These are phyloP conservation scores for Zhuqinia jingwanae DNA, from an alignment of 2,888 invertebrate genomes.

Conservation along the genomic window DNA sequence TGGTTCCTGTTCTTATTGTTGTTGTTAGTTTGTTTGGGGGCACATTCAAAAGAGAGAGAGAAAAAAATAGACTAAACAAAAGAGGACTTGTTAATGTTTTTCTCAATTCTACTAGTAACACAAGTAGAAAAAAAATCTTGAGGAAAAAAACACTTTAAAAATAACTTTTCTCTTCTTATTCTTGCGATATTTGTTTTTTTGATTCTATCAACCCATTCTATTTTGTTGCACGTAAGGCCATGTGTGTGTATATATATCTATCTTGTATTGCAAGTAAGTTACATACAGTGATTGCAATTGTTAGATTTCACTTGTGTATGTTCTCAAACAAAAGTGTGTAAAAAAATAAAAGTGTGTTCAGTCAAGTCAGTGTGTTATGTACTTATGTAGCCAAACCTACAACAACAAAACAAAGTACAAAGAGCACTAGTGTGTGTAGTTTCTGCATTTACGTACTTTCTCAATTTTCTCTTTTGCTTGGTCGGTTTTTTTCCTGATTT, in stretches of 20 bases:
- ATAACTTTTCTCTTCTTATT: too few species aligned
- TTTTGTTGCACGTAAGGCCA: too few species aligned
- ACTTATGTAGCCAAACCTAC: neutral
- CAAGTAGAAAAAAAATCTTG: too few species aligned
- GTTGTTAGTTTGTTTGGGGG: neutral
- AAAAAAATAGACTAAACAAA: slow-evolving; percentile 24
- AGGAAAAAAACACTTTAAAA: too few species aligned
- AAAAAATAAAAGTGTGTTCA: neutral
- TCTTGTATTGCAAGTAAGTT: too few species aligned
- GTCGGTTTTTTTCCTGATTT: slow-evolving; percentile 37
- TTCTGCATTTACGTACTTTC: slow-evolving; percentile 45
- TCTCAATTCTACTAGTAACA: too few species aligned
- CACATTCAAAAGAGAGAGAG: slow-evolving; percentile 30
- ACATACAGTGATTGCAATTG: neutral
- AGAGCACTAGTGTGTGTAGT: neutral
- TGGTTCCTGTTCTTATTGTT: neutral
- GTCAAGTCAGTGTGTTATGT: neutral
- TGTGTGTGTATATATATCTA: too few species aligned
- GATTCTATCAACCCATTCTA: too few species aligned
- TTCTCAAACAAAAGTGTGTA: neutral
- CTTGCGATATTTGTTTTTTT: too few species aligned
- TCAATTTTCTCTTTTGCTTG: slow-evolving; percentile 41
- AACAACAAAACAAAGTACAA: neutral
- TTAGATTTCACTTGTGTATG: neutral
- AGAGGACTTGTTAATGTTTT: slow-evolving; percentile 36